A percentile compares a stretch with the other conserved stretches of the same genome.
These are phyloP conservation scores for Drosophila basisetae DNA, from an alignment of 2,888 invertebrate genomes.

Conservation along the genomic window DNA sequence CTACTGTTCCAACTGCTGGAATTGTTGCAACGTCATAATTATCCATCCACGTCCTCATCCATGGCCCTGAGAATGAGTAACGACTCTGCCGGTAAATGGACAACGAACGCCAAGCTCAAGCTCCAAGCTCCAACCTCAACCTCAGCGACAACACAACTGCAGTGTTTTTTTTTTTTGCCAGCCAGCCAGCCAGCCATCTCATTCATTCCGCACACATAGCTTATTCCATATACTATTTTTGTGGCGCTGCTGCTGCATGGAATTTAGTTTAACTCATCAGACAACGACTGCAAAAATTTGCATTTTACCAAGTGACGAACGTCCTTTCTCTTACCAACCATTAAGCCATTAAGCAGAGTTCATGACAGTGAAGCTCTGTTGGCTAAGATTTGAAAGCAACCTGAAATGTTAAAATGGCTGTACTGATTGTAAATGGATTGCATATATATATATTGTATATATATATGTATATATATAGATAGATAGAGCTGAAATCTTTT, in stretches of 20 bases:
- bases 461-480: background rate
- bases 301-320: conserved; percentile 67
- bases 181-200: conserved; percentile 4
- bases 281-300: conserved; percentile 56
- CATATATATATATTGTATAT: background rate
- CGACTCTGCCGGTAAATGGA: conserved; percentile 75
- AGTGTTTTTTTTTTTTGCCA: conserved; percentile 10
- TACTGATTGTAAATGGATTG: conserved; percentile 5
- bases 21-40: conserved; percentile 82
- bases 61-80: conserved; percentile 76
- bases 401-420: conserved; percentile 23
- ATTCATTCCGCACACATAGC: conserved; percentile 31
- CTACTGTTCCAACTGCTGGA: conserved; percentile 61
- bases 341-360: conserved; percentile 68
- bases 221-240: conserved; percentile 26
- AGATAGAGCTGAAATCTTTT: conserved; percentile 1
- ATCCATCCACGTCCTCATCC: conserved; percentile 69
- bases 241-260: conserved; percentile 20
- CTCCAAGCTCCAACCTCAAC: conserved; percentile 12
- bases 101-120: conserved; percentile 47
- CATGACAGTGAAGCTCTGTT: conserved; percentile 43
- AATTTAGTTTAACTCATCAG: conserved; percentile 52
- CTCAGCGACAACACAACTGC: conserved; percentile 39
- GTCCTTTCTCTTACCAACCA: conserved; percentile 43
- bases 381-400: conserved; percentile 55